Base-by-base conservation (phyloP, 2,113 vertebrate species). In the Paradisaea rubra region DNA sequence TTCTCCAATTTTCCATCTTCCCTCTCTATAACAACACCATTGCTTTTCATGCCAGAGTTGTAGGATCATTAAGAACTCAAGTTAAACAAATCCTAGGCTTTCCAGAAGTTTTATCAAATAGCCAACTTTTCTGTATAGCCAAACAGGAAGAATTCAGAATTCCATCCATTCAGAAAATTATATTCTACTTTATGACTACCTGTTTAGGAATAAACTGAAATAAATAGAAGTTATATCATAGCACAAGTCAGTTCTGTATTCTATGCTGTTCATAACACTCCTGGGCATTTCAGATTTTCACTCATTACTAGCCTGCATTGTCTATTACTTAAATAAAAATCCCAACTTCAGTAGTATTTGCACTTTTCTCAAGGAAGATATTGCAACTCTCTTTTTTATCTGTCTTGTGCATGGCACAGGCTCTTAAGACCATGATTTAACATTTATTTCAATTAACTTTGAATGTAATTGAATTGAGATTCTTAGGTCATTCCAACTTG, bases 1-100 rank as follows among this genome's bases (percentile, higher is more conserved):
- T 95, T 91, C 57, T 85, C 74, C 9, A 3, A 66, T 91, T 96
- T 96, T 95, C 94, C 91, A 59, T 82, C 50, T 76, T 81, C 28
- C 28, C 24, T 81, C 53, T 93, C 61, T 71, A 33, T 78, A 90
- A 81, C 35, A 93, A 64, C 81, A 71, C 37, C 1, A 1, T 89
- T 63, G 10, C 42, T 89, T 93, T 80, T 73, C 78, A 37, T 80
- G 91, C 85, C 73, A 91, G 52, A 82, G 20, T 56, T 91, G 42
- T 54, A 89, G 33, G 47, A 78, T 77, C 54, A 59, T 92, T 94
- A 88, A 66, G 60, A 81, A 69, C 18, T 37, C 65, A 89, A 92
- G 42, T 56, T 82, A 95, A 96, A 93, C 45, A 94, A 92, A 91
- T 59, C 50, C 50, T 50, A 31, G 54, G 21, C 13, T 91, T 92